These are phyloP conservation scores for Grammomys dolichurus DNA, from an alignment of 2,113 vertebrate genomes.

Conservation along the genomic window DNA sequence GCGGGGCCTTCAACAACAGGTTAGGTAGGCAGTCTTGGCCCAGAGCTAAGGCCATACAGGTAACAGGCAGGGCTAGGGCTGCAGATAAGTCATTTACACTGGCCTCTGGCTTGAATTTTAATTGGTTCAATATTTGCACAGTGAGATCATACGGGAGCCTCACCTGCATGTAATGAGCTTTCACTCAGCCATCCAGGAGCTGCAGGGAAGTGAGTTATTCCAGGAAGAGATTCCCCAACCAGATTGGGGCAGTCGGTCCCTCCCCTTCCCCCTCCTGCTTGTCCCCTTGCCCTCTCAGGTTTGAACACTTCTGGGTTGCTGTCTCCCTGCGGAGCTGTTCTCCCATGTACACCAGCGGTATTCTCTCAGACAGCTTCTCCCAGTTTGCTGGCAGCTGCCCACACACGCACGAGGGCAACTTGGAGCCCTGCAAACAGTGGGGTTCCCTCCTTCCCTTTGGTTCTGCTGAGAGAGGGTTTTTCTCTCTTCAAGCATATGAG, in stretches of 20 bases:
- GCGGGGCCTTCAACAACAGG: not conserved
- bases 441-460: conserved; percentile 54
- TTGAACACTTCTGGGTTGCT: not conserved
- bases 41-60: not conserved
- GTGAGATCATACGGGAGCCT: conserved; percentile 62
- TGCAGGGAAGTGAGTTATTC: not conserved
- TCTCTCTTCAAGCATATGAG: conserved; percentile 62
- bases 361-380: not conserved
- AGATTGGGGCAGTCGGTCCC: not conserved
- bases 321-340: not conserved
- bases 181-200: not conserved
- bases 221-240: not conserved
- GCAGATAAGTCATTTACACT: not conserved
- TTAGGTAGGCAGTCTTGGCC: not conserved
- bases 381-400: not conserved
- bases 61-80: not conserved
- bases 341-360: no score
- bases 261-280: not conserved
- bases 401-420: fast-evolving
- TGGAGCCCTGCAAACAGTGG: not conserved
- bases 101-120: conserved; percentile 45
- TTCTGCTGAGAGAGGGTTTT: conserved; percentile 79
- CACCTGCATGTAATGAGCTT: conserved; percentile 41
- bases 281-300: not conserved
- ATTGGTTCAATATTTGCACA: conserved; percentile 60